These are phyloP conservation scores for Myrmecobius fasciatus DNA, from an alignment of 2,113 vertebrate genomes.

Conservation along the genomic window DNA sequence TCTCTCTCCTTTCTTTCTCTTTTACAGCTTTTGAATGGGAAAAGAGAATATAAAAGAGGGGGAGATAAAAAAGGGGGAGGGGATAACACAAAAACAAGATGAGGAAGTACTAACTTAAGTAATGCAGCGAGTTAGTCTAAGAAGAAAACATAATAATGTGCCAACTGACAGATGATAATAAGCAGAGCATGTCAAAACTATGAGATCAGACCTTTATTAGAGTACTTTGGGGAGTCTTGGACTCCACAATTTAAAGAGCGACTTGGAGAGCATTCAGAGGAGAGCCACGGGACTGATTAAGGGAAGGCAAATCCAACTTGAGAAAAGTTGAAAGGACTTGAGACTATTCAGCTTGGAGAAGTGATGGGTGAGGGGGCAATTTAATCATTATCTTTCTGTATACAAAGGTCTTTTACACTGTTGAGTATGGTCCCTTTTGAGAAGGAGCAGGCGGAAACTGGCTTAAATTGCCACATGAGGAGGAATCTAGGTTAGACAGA, in stretches of 20 bases:
- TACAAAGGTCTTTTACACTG: constrained; percentile 23
- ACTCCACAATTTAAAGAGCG: neutral
- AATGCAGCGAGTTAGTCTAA: neutral
- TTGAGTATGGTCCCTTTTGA: neutral
- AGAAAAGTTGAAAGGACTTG: neutral
- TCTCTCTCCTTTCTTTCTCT: neutral
- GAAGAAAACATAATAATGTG: neutral
- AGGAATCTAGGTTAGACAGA: constrained; percentile 41
- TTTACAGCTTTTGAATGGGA: neutral
- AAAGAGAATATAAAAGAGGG: neutral
- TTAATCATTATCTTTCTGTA: constrained; percentile 19
- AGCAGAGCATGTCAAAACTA: neutral
- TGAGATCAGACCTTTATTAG: neutral
- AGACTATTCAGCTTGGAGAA: neutral
- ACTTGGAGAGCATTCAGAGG: neutral
- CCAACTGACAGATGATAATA: neutral
- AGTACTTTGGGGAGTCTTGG: neutral
- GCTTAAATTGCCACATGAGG: constrained; percentile 3
- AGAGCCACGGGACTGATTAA: neutral
- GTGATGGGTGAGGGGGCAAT: neutral
- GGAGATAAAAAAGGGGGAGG: neutral
- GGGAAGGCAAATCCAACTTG: neutral
- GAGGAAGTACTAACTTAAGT: constrained; percentile 41
- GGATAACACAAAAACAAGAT: neutral
- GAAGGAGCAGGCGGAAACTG: constrained; percentile 27